These are phyloP conservation scores for rabbit (Oryctolagus cuniculus) DNA, from an alignment of 2,113 vertebrate genomes.

Conservation along the genomic window mOryCun1.1 NC_091435.1:18326001-18326500, in stretches of 20 bases:
- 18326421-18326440: no score
- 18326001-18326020: neutral
- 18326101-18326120: accelerated
- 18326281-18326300: neutral
- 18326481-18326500: no score
- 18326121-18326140: neutral
- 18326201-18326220: neutral
- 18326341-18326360: no score
- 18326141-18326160: neutral
- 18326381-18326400: no score
- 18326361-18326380: no score
- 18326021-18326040: no score
- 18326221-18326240: neutral
- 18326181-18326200: neutral
- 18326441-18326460: no score
- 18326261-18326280: neutral
- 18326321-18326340: no score
- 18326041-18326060: neutral
- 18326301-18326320: neutral
- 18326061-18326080: neutral
- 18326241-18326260: neutral
- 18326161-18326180: neutral
- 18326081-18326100: neutral
- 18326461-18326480: no score
- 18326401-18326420: no score